Base-by-base conservation (phyloP, 2,888 invertebrate species). In the Orgyia antiqua region DNA sequence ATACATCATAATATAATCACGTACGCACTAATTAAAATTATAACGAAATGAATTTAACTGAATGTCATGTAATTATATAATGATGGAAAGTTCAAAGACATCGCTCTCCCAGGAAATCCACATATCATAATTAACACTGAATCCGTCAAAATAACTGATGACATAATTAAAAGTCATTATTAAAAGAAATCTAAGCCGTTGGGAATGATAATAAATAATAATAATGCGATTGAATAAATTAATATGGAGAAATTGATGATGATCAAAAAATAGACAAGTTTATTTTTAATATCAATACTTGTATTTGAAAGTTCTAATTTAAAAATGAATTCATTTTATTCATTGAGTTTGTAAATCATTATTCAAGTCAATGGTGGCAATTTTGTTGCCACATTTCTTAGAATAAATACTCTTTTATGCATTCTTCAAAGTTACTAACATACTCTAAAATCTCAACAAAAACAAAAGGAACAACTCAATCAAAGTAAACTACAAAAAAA, bases 91-190 rank as follows among this genome's bases (percentile, higher is more conserved):
- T 51, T 51, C 39, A 51, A 47, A 52, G 42, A 32, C 15, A 13
- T 27, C 12, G 13, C 12, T 20, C 13, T 17, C 31, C 13, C 46
- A 45, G 55, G 51, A 52, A 52, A 51, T 38, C 33, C 11, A 15
- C 26, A 10, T 32, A 28, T 29, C 39, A 27, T 52, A 51, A 52
- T 38, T 52, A 54, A 47, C 48, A 47, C 32, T 47, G 39, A 54
- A 45, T 24, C 39, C 45, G 54, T 51, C 51, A 47, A 51, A 54
- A 53, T 51, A 51, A 39, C 33, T 19, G 13, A 47, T 35, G 42
- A 38, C 31, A 41, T 37, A 45, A 47, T 53, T 29, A 40, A 33
- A 13, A 29, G 29, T 36, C 25, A 46, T 45, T 39, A 47, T 26
- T 29, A 39, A 39, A 51, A 45, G 41, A 38, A 45, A 36, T 41